phyloP scores from a whole-genome alignment of 2,113 vertebrate genomes.

The Pteruthius melanotis region DNA sequence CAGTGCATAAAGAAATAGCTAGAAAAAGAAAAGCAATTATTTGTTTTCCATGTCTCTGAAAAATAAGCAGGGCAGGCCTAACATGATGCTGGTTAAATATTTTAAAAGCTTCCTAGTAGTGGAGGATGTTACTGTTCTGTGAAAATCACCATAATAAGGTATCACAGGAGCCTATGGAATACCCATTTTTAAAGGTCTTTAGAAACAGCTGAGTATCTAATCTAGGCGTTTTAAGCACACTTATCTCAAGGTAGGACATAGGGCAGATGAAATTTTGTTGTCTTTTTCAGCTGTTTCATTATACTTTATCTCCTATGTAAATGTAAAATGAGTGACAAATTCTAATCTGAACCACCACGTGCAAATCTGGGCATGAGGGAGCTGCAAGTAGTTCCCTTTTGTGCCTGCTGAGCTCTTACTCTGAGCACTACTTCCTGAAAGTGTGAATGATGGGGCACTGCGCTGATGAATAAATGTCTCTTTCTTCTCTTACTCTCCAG shows the following conservation, averaged over 20 bases:
- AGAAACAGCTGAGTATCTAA: not conserved
- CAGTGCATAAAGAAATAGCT: not conserved
- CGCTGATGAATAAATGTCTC: not conserved
- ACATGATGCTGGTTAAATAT: not conserved
- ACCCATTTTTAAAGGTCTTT: not conserved
- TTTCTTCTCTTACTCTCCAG: not conserved
- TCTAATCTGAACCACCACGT: not conserved
- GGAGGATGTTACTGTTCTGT: not conserved
- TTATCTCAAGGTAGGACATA: not conserved
- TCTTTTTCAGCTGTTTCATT: not conserved
- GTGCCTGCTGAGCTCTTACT: not conserved
- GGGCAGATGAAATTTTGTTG: not conserved
- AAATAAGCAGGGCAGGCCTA: not conserved
- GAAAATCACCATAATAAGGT: not conserved
- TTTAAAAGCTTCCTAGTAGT: not conserved
- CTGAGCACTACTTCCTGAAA: not conserved
- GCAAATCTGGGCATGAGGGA: not conserved
- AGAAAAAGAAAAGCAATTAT: not conserved
- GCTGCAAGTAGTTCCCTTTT: not conserved
- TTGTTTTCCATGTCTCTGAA: not conserved
- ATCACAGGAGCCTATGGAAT: not conserved
- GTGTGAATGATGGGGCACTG: not conserved
- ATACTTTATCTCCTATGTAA: not conserved
- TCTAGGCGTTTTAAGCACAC: not conserved
- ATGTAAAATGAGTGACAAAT: not conserved